phyloP scores from a whole-genome alignment of 2,888 invertebrate species.

The Drosophila fungiperda region DNA sequence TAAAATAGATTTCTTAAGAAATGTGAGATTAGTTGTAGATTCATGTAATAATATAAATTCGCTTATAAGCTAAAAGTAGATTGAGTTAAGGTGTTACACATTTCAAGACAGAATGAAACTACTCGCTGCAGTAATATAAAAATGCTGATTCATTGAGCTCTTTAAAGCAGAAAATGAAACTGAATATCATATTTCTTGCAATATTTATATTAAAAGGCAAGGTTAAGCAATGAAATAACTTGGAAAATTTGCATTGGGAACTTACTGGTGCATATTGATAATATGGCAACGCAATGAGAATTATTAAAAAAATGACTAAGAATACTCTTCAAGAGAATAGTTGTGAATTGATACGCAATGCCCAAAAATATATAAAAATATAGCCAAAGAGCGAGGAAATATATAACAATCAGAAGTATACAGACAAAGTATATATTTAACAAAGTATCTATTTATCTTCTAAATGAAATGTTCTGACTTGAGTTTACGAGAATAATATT shows the following conservation, averaged over 20 bases:
- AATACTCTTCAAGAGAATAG: not conserved
- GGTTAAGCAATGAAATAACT: constrained; percentile 35
- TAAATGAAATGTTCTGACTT: not conserved
- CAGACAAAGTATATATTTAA: not conserved
- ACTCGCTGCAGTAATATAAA: not conserved
- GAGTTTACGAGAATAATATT: not conserved
- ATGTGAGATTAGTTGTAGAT: not conserved
- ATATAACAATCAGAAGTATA: not conserved
- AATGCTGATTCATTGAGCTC: constrained; percentile 17
- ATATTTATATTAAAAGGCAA: constrained; percentile 34
- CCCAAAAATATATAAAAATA: not conserved
- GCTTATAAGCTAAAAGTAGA: not conserved
- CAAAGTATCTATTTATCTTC: not conserved
- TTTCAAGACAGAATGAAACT: not conserved
- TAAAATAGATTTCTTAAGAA: not conserved
- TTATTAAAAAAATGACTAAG: constrained; percentile 13
- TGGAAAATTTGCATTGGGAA: constrained; percentile 12
- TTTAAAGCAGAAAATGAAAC: constrained; percentile 23
- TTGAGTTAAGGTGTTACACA: not conserved
- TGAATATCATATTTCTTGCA: constrained; percentile 25
- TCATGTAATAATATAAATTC: not conserved
- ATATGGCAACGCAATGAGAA: constrained; percentile 21
- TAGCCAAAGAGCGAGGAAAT: not conserved
- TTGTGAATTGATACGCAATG: not conserved
- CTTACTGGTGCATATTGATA: constrained; percentile 20